A percentile compares a stretch with the other conserved stretches of the same genome.
phyloP scores from a whole-genome alignment of 53 echinoderm and acorn worm genomes.

The Stichopus horrens region DNA sequence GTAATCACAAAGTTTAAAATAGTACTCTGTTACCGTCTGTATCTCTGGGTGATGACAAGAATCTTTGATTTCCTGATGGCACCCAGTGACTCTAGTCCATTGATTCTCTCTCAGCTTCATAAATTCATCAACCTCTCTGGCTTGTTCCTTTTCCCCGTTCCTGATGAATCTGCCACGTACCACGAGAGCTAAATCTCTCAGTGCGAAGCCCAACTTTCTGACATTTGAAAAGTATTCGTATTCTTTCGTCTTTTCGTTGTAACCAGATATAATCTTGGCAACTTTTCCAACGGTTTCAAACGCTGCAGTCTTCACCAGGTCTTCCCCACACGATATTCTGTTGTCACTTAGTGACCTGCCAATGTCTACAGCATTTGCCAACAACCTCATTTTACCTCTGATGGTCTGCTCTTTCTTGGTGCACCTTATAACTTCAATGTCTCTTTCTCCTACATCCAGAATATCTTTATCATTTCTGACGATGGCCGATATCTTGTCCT shows the following conservation, averaged over 20 bases:
- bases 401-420: not conserved
- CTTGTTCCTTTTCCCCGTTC: not conserved
- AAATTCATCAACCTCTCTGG: constrained; percentile 32
- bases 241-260: not conserved
- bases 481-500: constrained; percentile 3
- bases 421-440: not conserved
- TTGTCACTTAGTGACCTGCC: not conserved
- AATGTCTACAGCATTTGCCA: constrained; percentile 33
- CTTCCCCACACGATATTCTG: constrained; percentile 4
- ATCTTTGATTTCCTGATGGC: constrained; percentile 1
- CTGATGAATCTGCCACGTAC: constrained; percentile 2
- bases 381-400: constrained; percentile 33
- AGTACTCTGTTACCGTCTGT: constrained; percentile 23
- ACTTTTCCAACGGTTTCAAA: constrained; percentile 9
- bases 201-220: constrained; percentile 16
- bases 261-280: constrained; percentile 38
- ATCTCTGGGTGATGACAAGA: not conserved
- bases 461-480: constrained; percentile 45
- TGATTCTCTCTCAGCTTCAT: constrained; percentile 15
- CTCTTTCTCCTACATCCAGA: not conserved
- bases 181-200: not conserved
- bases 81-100: constrained; percentile 18
- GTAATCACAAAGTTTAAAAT: constrained; percentile 15
- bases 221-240: constrained; percentile 30
- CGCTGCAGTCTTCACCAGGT: not conserved